Conservation (phyloP, 2,797 vertebrate species). For the Pyrocephalus nanus region DNA sequence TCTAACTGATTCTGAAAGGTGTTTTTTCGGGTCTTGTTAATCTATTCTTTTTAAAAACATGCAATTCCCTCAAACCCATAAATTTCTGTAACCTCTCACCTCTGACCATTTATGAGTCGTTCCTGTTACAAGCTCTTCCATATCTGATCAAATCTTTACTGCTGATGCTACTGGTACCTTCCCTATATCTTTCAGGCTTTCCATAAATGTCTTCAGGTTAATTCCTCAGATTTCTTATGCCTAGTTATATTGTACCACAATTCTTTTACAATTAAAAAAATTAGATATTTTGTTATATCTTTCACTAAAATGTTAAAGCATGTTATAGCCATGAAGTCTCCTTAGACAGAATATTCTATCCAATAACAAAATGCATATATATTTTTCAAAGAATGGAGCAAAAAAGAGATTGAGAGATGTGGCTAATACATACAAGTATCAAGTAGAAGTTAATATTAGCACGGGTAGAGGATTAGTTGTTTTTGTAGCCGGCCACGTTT, state of each 20-base stretch:
- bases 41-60: not conserved
- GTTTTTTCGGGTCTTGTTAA: not conserved
- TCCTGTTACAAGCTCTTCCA: not conserved
- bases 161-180: not conserved
- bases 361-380: not conserved
- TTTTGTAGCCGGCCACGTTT: not conserved
- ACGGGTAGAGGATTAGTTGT: not conserved
- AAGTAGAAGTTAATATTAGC: not conserved
- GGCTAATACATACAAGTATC: not conserved
- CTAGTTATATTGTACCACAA: not conserved
- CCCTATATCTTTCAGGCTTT: not conserved
- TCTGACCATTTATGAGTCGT: not conserved
- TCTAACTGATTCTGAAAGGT: not conserved
- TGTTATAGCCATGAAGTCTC: not conserved
- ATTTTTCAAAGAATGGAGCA: not conserved
- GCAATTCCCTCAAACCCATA: accelerated
- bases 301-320: not conserved
- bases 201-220: not conserved
- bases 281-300: not conserved
- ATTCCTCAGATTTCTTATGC: not conserved
- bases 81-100: not conserved
- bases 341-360: not conserved
- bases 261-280: not conserved
- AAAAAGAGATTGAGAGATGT: not conserved
- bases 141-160: not conserved